phyloP scores from a whole-genome alignment of 2,113 vertebrate genomes.

The Elephantulus edwardii region DNA sequence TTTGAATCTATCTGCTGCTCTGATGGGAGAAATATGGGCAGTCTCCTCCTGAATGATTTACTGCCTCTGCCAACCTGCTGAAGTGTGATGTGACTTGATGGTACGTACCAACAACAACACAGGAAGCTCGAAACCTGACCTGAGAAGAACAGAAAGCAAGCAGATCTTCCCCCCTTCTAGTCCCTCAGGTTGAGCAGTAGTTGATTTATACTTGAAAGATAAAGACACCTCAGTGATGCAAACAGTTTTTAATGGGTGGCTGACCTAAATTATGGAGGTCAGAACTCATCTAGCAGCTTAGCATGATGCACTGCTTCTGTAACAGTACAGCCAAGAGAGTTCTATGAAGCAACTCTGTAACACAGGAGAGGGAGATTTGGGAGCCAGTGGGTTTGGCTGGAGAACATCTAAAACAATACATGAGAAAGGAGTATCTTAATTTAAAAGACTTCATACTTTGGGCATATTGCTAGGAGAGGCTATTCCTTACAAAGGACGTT shows the following conservation, averaged over 20 bases:
- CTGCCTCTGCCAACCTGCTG: too few relatives aligned
- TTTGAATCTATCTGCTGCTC: too few relatives aligned
- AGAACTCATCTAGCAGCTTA: background rate
- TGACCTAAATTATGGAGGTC: background rate
- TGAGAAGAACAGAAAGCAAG: background rate
- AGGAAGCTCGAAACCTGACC: background rate
- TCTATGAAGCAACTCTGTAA: background rate
- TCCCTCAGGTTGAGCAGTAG: background rate
- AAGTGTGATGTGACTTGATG: too few relatives aligned
- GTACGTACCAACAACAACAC: too few relatives aligned
- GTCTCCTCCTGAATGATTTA: too few relatives aligned
- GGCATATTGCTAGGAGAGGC: too few relatives aligned
- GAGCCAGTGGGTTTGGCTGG: background rate
- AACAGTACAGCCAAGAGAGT: background rate
- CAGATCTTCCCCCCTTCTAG: background rate
- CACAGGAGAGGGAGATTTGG: background rate
- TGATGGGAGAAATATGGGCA: too few relatives aligned
- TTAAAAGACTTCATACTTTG: conserved; percentile 17
- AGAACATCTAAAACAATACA: background rate
- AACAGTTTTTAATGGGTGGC: background rate
- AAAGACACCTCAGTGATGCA: background rate
- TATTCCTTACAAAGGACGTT: too few relatives aligned
- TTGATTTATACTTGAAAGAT: background rate
- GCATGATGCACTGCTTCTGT: background rate
- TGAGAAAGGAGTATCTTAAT: background rate